Percentiles rank a stretch among this genome's conserved stretches.
Conservation (phyloP, 2,888 invertebrate species). For the Tolmerus cingulatus region DNA sequence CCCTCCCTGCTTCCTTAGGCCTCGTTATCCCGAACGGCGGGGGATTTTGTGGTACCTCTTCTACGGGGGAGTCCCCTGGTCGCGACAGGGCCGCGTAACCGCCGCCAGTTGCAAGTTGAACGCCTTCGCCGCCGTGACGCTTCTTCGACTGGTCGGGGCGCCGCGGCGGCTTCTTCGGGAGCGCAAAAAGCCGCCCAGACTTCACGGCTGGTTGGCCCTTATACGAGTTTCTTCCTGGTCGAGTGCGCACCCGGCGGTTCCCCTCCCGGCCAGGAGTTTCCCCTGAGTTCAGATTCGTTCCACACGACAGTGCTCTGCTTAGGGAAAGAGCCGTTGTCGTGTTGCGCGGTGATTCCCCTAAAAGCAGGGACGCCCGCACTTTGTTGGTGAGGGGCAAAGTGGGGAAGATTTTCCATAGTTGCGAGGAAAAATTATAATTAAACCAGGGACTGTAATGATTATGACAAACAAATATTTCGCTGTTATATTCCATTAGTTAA, state of each 20-base stretch:
- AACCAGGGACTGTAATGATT: too few species aligned
- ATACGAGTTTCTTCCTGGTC: background rate
- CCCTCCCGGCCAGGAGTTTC: background rate
- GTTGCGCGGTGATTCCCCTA: background rate
- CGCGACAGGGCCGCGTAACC: background rate
- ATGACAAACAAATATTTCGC: too few species aligned
- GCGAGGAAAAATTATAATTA: background rate
- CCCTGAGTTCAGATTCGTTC: slow-evolving; percentile 6
- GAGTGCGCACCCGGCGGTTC: slow-evolving; percentile 12
- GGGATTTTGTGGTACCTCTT: background rate
- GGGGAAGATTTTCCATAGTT: background rate
- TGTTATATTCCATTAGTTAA: too few species aligned
- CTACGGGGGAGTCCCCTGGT: background rate
- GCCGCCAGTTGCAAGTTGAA: background rate
- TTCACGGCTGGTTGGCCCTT: slow-evolving; percentile 18
- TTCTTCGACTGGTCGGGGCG: background rate
- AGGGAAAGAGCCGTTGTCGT: background rate
- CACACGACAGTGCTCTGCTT: background rate
- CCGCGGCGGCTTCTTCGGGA: background rate
- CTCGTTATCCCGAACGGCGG: background rate
- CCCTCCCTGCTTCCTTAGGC: background rate
- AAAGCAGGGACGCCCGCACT: background rate
- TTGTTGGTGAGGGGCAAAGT: background rate
- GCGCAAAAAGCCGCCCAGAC: slow-evolving; percentile 16
- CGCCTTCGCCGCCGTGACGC: background rate